Evolutionary conservation across 64 coral and sea anemone species (phyloP).

Genomic region (Montipora efflorescens): DNA sequence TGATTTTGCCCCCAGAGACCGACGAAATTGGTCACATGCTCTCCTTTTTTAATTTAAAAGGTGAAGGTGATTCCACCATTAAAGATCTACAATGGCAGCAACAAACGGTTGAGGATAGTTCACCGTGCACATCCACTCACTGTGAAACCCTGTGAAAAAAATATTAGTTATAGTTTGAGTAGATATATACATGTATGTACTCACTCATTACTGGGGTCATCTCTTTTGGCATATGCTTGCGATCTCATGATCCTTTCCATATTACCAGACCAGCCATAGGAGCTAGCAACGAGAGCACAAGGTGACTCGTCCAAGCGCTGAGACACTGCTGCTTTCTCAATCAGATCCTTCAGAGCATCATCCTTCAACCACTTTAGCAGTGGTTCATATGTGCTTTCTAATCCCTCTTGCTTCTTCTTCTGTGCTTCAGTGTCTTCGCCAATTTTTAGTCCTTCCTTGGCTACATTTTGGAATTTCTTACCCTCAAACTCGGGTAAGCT

Average conservation of each 20-base stretch:
- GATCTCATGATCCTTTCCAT: conserved; percentile 99
- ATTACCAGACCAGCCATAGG: conserved; percentile 98
- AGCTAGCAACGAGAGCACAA: conserved; percentile 95
- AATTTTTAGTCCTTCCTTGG: conserved; percentile 97
- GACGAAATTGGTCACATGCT: no score
- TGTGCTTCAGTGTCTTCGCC: conserved; percentile 81
- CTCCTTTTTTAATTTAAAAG: no score
- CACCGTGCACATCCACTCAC: background rate
- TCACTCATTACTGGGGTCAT: conserved; percentile 94
- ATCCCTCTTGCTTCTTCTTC: conserved; percentile 93
- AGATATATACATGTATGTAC: background rate
- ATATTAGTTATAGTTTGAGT: no score
- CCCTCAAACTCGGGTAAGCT: conserved; percentile 99
- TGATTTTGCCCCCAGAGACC: no score
- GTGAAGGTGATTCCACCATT: no score
- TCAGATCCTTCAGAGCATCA: conserved; percentile 92
- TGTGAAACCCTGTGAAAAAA: background rate
- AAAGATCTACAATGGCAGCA: no score
- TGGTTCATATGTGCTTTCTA: conserved; percentile 98
- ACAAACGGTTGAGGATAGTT: no score
- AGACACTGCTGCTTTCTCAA: conserved; percentile 95
- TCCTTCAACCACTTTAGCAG: conserved; percentile 99
- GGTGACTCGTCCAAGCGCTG: conserved; percentile 93
- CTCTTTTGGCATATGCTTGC: conserved; percentile 96
- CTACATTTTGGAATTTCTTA: conserved; percentile 99